Conservation (phyloP, 2,113 vertebrate species). For the Macroglossus sobrinus region DNA sequence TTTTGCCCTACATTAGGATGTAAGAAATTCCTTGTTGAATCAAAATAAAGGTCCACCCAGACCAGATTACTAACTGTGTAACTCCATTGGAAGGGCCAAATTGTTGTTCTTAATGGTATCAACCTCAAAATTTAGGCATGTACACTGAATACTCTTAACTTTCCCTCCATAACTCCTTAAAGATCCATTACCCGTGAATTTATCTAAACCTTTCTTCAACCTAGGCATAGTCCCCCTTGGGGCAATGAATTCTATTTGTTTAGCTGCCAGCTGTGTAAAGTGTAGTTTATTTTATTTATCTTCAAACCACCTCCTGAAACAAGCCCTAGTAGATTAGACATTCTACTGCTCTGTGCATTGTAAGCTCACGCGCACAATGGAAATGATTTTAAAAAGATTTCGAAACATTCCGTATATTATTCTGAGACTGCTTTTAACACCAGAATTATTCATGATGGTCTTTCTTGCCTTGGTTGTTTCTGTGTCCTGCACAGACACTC, state of each 20-base stretch:
- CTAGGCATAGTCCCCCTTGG: not conserved
- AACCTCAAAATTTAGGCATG: not conserved
- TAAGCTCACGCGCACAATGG: not conserved
- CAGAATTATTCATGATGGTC: not conserved
- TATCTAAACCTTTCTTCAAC: constrained; percentile 43
- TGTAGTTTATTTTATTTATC: constrained; percentile 56
- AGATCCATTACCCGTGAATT: constrained; percentile 24
- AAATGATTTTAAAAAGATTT: constrained; percentile 24
- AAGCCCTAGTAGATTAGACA: constrained; percentile 38
- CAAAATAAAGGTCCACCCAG: constrained; percentile 5
- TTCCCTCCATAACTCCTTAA: not conserved
- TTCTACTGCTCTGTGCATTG: not conserved
- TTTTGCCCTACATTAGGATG: constrained; percentile 33
- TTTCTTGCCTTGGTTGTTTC: not conserved
- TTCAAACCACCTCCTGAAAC: constrained; percentile 25
- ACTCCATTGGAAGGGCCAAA: not conserved
- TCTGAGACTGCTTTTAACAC: not conserved
- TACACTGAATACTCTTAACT: not conserved
- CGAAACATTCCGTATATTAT: not conserved
- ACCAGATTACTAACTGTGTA: not conserved
- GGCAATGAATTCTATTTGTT: constrained; percentile 57
- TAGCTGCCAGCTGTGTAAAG: constrained; percentile 46
- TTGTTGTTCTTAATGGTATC: not conserved
- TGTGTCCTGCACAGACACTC: not conserved
- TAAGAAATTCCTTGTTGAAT: constrained; percentile 40